Percentiles rank a stretch among this genome's conserved stretches.
phyloP scores from a whole-genome alignment of 2,888 invertebrate species.

The Epinotia nisella region DNA sequence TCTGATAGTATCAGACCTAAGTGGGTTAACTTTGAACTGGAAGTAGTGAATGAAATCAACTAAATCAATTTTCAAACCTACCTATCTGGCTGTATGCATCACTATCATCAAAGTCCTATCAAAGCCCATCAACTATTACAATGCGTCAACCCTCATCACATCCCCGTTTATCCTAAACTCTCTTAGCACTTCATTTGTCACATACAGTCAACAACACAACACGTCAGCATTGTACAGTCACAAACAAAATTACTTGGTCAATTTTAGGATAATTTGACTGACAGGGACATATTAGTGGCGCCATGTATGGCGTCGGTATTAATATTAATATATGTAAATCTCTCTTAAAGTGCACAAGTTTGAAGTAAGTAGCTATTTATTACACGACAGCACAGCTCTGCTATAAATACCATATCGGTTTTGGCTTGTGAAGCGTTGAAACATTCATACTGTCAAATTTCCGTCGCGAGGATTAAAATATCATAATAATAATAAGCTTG shows the following conservation, averaged over 20 bases:
- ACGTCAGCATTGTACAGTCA: constrained; percentile 6
- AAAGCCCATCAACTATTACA: constrained; percentile 20
- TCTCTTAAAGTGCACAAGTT: no score
- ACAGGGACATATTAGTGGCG: background rate
- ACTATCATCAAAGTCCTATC: constrained; percentile 25
- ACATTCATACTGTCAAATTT: no score
- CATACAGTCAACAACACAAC: constrained; percentile 9
- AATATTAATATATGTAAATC: no score
- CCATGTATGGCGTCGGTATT: background rate
- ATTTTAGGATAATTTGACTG: background rate
- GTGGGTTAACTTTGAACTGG: no score
- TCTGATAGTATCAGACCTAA: no score
- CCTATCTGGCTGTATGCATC: background rate
- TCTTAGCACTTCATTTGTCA: constrained; percentile 30
- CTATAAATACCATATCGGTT: no score
- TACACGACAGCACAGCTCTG: no score
- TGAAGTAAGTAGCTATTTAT: no score
- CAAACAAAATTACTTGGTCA: background rate
- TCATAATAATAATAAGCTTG: background rate
- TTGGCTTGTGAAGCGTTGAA: no score
- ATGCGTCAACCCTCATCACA: constrained; percentile 30
- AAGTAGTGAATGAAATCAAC: background rate
- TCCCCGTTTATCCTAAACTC: constrained; percentile 6
- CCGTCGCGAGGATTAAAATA: no score
- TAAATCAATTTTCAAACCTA: constrained; percentile 10